Percentiles rank a stretch among this genome's conserved stretches.
Evolutionary conservation across 2,888 invertebrate species (phyloP).

Genomic region (Parnassius mnemosyne): DNA sequence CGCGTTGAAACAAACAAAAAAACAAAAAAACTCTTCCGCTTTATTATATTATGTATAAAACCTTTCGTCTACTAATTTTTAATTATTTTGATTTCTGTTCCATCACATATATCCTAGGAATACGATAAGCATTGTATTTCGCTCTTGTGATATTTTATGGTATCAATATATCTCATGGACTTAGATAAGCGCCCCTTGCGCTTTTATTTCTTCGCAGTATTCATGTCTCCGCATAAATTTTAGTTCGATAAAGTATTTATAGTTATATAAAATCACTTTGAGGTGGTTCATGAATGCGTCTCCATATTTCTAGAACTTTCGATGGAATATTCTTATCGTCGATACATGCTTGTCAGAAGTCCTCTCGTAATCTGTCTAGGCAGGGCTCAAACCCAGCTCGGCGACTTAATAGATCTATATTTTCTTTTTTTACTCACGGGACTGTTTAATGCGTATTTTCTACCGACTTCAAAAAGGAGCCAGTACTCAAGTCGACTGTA

Average conservation of each 20-base stretch:
- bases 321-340: constrained; percentile 9
- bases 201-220: constrained; percentile 73
- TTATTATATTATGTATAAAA: too few relatives aligned
- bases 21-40: too few relatives aligned
- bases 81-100: too few relatives aligned
- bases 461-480: too few relatives aligned
- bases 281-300: constrained; percentile 2
- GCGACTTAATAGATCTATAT: constrained; percentile 30
- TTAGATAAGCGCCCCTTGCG: constrained; percentile 61
- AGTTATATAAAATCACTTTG: constrained; percentile 13
- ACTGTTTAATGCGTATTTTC: neutral
- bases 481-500: too few relatives aligned
- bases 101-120: constrained; percentile 8
- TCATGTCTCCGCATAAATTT: constrained; percentile 73
- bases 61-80: too few relatives aligned
- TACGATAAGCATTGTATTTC: constrained; percentile 41
- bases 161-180: constrained; percentile 56
- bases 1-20: too few relatives aligned
- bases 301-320: constrained; percentile 22
- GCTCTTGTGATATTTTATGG: constrained; percentile 63
- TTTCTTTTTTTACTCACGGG: constrained; percentile 25
- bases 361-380: constrained; percentile 41
- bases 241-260: constrained; percentile 44
- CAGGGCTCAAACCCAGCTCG: constrained; percentile 35
- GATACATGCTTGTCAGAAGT: constrained; percentile 29